Conservation (phyloP, 2,888 invertebrate genomes). For the Drosophila niveifrons region DNA sequence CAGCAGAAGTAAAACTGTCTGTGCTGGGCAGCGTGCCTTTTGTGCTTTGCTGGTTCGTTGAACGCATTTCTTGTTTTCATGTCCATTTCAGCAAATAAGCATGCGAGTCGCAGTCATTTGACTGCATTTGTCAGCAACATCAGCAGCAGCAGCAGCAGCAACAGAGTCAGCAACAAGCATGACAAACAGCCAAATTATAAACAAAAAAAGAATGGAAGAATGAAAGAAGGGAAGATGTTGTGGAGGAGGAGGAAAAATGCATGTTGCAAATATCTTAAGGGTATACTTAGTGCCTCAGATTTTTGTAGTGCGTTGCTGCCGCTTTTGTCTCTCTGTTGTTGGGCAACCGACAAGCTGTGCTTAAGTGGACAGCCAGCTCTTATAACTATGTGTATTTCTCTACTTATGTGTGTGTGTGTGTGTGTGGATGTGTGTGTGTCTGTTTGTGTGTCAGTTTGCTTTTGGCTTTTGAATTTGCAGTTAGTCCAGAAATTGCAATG, state of each 20-base stretch:
- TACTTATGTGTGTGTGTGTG: background rate
- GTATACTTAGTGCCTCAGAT: constrained; percentile 75
- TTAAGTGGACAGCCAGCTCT: constrained; percentile 62
- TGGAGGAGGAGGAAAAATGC: constrained; percentile 1
- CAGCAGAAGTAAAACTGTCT: constrained; percentile 23
- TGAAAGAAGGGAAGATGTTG: background rate
- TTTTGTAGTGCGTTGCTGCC: constrained; percentile 65
- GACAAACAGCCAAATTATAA: constrained; percentile 79
- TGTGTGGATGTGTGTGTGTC: constrained; percentile 33
- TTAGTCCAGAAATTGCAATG: constrained; percentile 66
- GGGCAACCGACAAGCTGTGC: constrained; percentile 47
- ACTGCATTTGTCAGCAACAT: constrained; percentile 72
- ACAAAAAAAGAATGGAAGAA: constrained; percentile 34
- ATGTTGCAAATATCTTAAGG: constrained; percentile 76
- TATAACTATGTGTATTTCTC: constrained; percentile 5
- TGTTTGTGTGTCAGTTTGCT: constrained; percentile 48
- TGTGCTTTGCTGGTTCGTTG: constrained; percentile 79
- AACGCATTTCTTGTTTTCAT: constrained; percentile 81
- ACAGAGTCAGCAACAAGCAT: constrained; percentile 59
- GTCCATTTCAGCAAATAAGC: constrained; percentile 69
- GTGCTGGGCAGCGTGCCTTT: constrained; percentile 42
- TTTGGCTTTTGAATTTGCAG: constrained; percentile 75
- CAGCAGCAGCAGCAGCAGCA: constrained; percentile 15
- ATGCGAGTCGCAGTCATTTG: constrained; percentile 57
- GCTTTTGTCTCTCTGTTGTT: constrained; percentile 59